phyloP scores from a whole-genome alignment of 1,140 invertebrate species.

The Pentalonia nigronervosa region DNA sequence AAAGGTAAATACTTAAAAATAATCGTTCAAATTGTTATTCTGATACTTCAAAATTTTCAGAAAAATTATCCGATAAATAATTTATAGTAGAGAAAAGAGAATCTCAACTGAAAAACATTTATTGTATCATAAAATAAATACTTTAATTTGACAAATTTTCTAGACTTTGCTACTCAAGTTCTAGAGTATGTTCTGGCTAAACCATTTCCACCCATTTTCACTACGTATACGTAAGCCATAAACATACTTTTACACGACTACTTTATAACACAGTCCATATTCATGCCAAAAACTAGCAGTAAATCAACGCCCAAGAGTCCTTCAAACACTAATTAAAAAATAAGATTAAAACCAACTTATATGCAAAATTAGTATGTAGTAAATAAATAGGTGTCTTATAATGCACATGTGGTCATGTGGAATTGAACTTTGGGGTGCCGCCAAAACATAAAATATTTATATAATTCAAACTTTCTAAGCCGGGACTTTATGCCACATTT shows the following conservation, averaged over 20 bases:
- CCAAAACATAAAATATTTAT: constrained; percentile 19
- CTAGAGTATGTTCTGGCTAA: not conserved
- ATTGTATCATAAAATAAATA: not conserved
- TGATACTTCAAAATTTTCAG: too few relatives aligned
- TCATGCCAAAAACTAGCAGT: not conserved
- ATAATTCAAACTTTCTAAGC: not conserved
- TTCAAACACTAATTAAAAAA: constrained; percentile 15
- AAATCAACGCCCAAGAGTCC: constrained; percentile 1
- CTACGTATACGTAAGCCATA: not conserved
- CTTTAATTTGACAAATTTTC: not conserved
- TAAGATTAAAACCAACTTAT: not conserved
- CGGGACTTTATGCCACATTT: not conserved
- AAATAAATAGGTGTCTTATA: constrained; percentile 17
- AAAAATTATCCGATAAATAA: too few relatives aligned
- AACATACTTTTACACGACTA: not conserved
- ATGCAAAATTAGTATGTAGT: constrained; percentile 1
- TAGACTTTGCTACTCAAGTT: not conserved
- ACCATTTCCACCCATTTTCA: not conserved
- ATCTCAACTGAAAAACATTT: too few relatives aligned
- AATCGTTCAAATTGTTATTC: too few relatives aligned
- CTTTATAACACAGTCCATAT: not conserved
- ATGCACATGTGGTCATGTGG: not conserved
- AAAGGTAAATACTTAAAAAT: too few relatives aligned
- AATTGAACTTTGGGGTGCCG: not conserved
- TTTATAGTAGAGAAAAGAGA: too few relatives aligned